Evolutionary conservation across 2,888 invertebrate genomes (phyloP).

Genomic region (Amphipoea oculea): DNA sequence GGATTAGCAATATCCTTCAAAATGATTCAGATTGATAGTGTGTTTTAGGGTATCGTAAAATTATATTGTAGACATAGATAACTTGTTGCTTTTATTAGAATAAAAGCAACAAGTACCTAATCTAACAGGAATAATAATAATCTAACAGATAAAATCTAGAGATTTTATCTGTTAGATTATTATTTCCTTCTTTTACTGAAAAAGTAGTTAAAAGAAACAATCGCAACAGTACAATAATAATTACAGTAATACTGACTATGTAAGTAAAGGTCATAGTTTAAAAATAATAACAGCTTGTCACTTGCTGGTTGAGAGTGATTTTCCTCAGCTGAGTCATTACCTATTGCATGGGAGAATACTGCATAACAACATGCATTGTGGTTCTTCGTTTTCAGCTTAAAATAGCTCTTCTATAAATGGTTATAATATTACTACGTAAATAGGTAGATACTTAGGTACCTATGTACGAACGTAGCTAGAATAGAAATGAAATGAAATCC

Average conservation of each 20-base stretch:
- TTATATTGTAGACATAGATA: neutral
- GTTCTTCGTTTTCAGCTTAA: slow-evolving; percentile 15
- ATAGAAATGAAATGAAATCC: too few relatives aligned
- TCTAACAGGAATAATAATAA: too few relatives aligned
- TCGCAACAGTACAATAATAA: slow-evolving; percentile 7
- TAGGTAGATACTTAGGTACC: neutral
- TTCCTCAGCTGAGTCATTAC: slow-evolving; percentile 50
- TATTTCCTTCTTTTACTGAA: neutral
- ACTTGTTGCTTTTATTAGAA: neutral
- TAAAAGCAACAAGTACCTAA: too few relatives aligned
- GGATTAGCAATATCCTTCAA: too few relatives aligned
- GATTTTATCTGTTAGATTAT: neutral
- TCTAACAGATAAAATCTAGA: too few relatives aligned
- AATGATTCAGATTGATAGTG: too few relatives aligned
- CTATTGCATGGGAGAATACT: slow-evolving; percentile 42
- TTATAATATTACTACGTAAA: neutral
- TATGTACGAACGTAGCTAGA: too few relatives aligned
- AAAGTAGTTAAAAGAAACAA: slow-evolving; percentile 13
- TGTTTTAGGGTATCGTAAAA: neutral
- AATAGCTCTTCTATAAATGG: slow-evolving; percentile 14
- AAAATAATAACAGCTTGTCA: slow-evolving; percentile 38
- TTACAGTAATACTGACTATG: neutral
- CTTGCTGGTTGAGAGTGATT: slow-evolving; percentile 26
- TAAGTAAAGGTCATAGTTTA: slow-evolving; percentile 36
- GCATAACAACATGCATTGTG: slow-evolving; percentile 37